phyloP scores from a whole-genome alignment of 2,113 vertebrate genomes.

The Epinephelus lanceolatus region DNA sequence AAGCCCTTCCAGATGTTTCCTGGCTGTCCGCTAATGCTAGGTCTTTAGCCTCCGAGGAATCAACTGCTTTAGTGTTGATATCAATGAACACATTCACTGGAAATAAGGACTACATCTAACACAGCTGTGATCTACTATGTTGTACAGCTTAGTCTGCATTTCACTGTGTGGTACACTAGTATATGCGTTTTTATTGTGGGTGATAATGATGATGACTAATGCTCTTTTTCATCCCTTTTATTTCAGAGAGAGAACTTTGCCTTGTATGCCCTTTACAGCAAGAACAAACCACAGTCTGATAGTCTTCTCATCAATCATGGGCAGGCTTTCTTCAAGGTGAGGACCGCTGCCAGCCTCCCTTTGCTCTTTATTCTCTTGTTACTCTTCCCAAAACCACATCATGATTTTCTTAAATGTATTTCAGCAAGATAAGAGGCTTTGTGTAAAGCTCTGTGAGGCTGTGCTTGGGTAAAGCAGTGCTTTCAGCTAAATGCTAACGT shows the following conservation, averaged over 20 bases:
- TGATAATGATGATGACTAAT: conserved; percentile 6
- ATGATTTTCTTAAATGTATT: background rate
- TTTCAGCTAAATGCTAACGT: no score
- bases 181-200: background rate
- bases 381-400: background rate
- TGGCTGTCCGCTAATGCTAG: no score
- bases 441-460: background rate
- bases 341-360: background rate
- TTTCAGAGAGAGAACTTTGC: conserved; percentile 83
- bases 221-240: conserved; percentile 25
- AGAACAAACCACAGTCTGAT: conserved; percentile 87
- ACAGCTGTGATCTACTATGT: background rate
- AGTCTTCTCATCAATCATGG: conserved; percentile 81
- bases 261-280: conserved; percentile 87
- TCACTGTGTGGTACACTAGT: background rate
- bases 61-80: background rate
- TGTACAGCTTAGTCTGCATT: background rate
- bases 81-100: background rate
- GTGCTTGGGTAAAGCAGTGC: background rate
- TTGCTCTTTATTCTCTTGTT: background rate
- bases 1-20: conserved; percentile 38
- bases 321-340: conserved; percentile 85
- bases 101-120: background rate
- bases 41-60: background rate
- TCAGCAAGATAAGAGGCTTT: background rate